Conservation (phyloP, 30 jellyfish, hydroid and myxozoan species). For the Pseudorhiza aurosa region DNA sequence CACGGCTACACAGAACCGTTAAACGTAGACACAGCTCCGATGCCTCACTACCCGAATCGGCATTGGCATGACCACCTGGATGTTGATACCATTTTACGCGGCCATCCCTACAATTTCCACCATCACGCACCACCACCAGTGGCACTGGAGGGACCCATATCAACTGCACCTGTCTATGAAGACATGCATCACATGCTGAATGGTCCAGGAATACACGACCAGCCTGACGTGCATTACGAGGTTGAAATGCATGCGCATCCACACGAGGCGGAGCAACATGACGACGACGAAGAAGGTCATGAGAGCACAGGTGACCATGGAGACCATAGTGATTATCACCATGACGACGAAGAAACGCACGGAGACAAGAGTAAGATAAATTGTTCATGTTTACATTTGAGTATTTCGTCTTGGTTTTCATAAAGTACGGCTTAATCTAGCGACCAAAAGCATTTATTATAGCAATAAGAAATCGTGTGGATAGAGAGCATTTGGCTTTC, state of each 20-base stretch:
- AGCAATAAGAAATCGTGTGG: no score
- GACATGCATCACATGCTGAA: constrained; percentile 80
- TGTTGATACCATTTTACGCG: constrained; percentile 51
- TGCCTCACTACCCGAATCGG: constrained; percentile 67
- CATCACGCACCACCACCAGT: constrained; percentile 60
- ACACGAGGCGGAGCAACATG: constrained; percentile 33
- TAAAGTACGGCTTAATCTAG: background rate
- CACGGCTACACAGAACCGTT: constrained; percentile 57
- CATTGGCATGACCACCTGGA: constrained; percentile 55
- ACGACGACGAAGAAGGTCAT: constrained; percentile 38
- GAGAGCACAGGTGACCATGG: constrained; percentile 53
- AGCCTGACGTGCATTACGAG: constrained; percentile 82
- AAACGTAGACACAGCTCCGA: constrained; percentile 74
- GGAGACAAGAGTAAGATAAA: constrained; percentile 61
- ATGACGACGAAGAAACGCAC: constrained; percentile 41
- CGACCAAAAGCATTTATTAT: no score
- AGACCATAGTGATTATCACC: constrained; percentile 25
- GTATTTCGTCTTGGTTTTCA: background rate
- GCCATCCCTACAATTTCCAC: constrained; percentile 54
- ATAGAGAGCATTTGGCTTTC: no score
- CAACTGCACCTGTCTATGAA: constrained; percentile 75
- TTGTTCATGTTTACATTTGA: background rate
- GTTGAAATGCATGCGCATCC: constrained; percentile 84
- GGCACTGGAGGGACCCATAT: constrained; percentile 77
- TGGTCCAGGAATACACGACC: constrained; percentile 85